phyloP scores from a whole-genome alignment of 2,113 vertebrate genomes.

The Mastomys coucha region DNA sequence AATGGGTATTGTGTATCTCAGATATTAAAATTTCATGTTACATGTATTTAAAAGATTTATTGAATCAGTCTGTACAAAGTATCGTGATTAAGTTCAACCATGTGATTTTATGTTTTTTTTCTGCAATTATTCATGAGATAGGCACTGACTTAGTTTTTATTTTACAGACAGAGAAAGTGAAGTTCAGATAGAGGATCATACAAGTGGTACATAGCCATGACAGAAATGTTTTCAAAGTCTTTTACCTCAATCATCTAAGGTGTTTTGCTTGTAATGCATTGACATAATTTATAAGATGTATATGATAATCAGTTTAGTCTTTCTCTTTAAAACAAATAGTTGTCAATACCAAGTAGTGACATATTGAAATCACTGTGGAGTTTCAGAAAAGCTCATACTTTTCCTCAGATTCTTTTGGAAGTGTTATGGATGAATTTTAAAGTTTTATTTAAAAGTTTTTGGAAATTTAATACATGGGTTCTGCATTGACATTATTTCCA shows the following conservation, averaged over 20 bases:
- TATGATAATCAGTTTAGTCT: not conserved
- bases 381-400: slow-evolving; percentile 26
- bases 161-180: slow-evolving; percentile 56
- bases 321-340: slow-evolving; percentile 52
- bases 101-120: slow-evolving; percentile 32
- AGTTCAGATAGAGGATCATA: not conserved
- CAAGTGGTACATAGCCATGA: not conserved
- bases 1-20: not conserved
- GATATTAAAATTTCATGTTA: slow-evolving; percentile 39
- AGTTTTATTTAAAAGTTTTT: not conserved
- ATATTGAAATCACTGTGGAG: not conserved
- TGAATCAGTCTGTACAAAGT: slow-evolving; percentile 31
- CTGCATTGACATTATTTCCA: not conserved
- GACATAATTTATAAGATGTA: slow-evolving; percentile 42
- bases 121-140: slow-evolving; percentile 5
- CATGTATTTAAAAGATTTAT: slow-evolving; percentile 59
- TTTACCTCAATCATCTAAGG: not conserved
- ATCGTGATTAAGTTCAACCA: slow-evolving; percentile 17
- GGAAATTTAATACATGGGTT: too few species aligned
- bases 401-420: not conserved
- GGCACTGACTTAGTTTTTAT: slow-evolving; percentile 38
- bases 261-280: not conserved
- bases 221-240: not conserved
- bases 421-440: not conserved
- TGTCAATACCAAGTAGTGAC: not conserved